Base-by-base conservation (phyloP, 2,797 vertebrate genomes). In the Dendrocincla fuliginosa region DNA sequence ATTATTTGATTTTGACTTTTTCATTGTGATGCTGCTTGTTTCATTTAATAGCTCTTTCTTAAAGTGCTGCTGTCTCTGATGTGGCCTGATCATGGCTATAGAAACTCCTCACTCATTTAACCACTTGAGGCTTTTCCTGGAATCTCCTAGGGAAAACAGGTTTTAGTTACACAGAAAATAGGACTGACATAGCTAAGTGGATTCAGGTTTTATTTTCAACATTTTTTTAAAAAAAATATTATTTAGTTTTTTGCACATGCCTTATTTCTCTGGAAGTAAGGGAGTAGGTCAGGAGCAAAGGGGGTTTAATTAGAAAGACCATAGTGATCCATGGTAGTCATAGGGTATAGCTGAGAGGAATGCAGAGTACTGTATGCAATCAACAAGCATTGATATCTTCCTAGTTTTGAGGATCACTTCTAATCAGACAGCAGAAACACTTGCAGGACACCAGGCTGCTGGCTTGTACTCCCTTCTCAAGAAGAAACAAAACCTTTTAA, bases 311-410 rank as follows among this genome's bases (percentile, higher is more conserved):
- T 77, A n/a, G 32, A 57, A 84, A 69, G 50, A 52, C 7, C 23
- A 7, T 46, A 0, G 1, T 32, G 77, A 77, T n/a, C 33, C 2
- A 0, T 50, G 28, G 10, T 37, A 49, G 15, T 56, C 0, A 1
- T 6, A 16, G 15, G 20, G 8, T n/a, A 9, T 55, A 59, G 32
- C 60, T 77, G 68, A 77, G 69, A 42, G 32, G 46, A 90, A 49
- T 3, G 1, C 28, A 15, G 28, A 24, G 28, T n/a, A 23, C 33
- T 69, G 20, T 19, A 8, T 28, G 2, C 41, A 55, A 60, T 13
- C 9, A 75, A n/a, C 6, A 70, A 53, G 10, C 18, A 17, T 56
- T 27, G n/a, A 2, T 32, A 25, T n/a, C 35, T 69, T 63, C 28
- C 12, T 18, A 8, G 1, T 61, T 87, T 47, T 2, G 1, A 42